Base-by-base conservation (phyloP, 2,888 invertebrate species). In the Lissonota sp. region DNA sequence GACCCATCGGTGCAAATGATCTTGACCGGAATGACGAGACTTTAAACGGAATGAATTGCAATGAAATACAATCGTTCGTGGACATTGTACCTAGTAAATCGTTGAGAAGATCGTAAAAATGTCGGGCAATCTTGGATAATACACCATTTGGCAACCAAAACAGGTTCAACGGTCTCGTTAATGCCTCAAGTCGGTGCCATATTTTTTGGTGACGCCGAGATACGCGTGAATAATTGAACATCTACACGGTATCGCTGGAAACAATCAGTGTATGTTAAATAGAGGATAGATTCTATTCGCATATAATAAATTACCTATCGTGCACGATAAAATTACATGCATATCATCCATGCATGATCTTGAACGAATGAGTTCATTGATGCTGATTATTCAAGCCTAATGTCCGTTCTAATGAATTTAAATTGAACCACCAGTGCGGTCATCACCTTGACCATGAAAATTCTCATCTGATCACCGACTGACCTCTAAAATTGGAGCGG, bases 91-190 rank as follows among this genome's bases (percentile, higher is more conserved):
- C 12, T 55, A 63, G 5, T 12, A 7, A 64, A 57, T 77, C 26
- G 55, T 53, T 51, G 42, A 55, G 53, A 67, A 26, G 67, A 57
- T 76, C 66, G 66, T 76, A 46, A 78, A 12, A 74, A 63, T 26
- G 37, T 12, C 62, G 26, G 40, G 46, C 10, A 26, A 26, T 26
- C 26, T 26, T 26, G 37, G 39, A 63, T 73, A 14, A 60, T 57
- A 57, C 39, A 58, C 64, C 64, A 77, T 64, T 80, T 77, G 77
- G 80, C 72, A 57, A 71, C 63, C 7, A 8, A 37, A 55, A 58
- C 6, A 37, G 46, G 73, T 58, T 70, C 80, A 80, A 69, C 46
- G 77, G 64, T 77, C 69, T 64, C 55, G 46, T 14, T 7, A 70
- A 77, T 64, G 46, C 51, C 40, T 44, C 55, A 10, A 12, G n/a